These are phyloP conservation scores for Steatornis caripensis DNA, from an alignment of 2,113 vertebrate species.

Conservation along the genomic window DNA sequence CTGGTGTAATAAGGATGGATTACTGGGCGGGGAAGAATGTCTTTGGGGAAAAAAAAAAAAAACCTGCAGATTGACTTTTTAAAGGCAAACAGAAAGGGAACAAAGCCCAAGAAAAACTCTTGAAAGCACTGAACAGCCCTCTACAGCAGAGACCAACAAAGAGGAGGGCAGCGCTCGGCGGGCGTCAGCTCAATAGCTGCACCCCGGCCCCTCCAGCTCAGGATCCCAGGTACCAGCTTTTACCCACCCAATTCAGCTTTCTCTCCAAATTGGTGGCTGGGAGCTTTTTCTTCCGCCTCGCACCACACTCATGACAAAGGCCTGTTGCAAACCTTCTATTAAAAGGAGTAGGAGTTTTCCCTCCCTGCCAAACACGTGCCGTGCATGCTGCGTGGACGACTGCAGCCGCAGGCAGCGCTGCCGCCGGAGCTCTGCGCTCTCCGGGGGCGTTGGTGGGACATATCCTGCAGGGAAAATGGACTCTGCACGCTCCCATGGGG, in stretches of 20 bases:
- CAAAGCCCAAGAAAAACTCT: not conserved
- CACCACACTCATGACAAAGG: not conserved
- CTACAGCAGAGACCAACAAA: not conserved
- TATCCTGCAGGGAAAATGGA: rapidly evolving
- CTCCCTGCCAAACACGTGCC: rapidly evolving
- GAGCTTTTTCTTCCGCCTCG: not conserved
- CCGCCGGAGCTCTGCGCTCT: rapidly evolving
- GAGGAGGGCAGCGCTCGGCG: not conserved
- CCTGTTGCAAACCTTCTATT: not conserved
- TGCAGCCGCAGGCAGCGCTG: rapidly evolving
- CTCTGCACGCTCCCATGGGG: rapidly evolving
- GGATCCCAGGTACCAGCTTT: not conserved
- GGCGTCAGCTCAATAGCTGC: not conserved
- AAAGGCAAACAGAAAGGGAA: slow-evolving; percentile 17
- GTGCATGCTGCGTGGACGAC: rapidly evolving
- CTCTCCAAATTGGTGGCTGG: not conserved
- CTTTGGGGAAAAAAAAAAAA: not conserved
- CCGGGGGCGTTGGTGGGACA: not conserved
- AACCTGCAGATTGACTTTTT: not conserved
- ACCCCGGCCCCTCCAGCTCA: not conserved
- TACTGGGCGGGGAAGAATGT: not conserved
- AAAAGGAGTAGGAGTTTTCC: not conserved
- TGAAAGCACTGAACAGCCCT: not conserved
- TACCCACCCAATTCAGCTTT: not conserved
- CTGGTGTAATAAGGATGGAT: slow-evolving; percentile 27